phyloP scores from a whole-genome alignment of 2,888 invertebrate species.

The Athalia circularis region DNA sequence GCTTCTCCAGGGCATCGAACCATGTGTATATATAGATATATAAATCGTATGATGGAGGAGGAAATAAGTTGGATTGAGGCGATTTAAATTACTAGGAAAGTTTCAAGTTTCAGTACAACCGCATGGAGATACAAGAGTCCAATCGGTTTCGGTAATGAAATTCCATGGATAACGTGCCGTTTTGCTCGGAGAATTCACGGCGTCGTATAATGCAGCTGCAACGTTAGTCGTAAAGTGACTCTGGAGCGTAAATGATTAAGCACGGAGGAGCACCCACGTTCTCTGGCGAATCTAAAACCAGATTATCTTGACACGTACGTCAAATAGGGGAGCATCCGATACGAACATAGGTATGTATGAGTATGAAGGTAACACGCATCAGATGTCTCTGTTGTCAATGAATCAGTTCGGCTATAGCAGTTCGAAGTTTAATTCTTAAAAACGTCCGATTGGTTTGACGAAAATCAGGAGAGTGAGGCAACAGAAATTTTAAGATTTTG shows the following conservation, averaged over 20 bases:
- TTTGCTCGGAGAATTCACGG: constrained; percentile 5
- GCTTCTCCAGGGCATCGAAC: too few relatives aligned
- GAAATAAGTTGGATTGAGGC: neutral
- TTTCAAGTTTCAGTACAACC: constrained; percentile 11
- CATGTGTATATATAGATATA: too few relatives aligned
- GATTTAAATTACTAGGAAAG: neutral
- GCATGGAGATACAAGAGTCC: neutral
- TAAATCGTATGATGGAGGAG: too few relatives aligned
- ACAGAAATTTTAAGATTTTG: too few relatives aligned
- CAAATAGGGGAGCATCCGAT: too few relatives aligned
- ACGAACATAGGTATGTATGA: neutral
- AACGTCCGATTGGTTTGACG: too few relatives aligned
- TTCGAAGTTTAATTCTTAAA: too few relatives aligned
- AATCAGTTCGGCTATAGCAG: too few relatives aligned
- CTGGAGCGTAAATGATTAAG: neutral
- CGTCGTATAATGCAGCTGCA: neutral
- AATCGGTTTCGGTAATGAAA: neutral
- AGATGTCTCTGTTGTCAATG: too few relatives aligned
- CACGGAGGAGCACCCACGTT: too few relatives aligned
- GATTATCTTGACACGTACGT: neutral
- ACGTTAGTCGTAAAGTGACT: neutral
- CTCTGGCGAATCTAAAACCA: neutral
- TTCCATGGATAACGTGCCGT: constrained; percentile 3
- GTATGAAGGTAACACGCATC: neutral
- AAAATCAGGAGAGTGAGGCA: too few relatives aligned